Base-by-base conservation (phyloP, 2,113 vertebrate species). In the Tragelaphus buxtoni region DNA sequence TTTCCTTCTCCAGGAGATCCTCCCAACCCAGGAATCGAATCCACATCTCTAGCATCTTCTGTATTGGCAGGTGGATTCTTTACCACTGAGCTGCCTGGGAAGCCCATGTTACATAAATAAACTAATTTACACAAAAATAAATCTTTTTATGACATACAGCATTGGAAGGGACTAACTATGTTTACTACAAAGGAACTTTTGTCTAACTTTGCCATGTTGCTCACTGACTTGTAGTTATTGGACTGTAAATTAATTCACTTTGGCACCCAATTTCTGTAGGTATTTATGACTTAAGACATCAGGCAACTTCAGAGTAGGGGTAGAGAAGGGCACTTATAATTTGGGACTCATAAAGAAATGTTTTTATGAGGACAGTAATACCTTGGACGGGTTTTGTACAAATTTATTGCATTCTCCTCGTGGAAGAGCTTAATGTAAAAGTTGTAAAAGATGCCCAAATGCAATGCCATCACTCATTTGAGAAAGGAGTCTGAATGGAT, bases 321-420 rank as follows among this genome's bases (percentile, higher is more conserved):
- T 10, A 88, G 81, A 90, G 63, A 58, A 61, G 24, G 20, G 11
- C 9, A 55, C 10, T 56, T 77, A 81, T 5, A 74, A 88, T 56
- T 84, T 94, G 22, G 13, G 22, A 47, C 45, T 88, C 35, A 61
- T 93, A 87, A 92, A 61, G 12, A 22, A 90, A 88, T 69, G 14
- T 88, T 95, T 97, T 97, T 95, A 96, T 95, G 94, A 97, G 42
- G 84, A 42, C 14, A 91, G 22, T 96, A 90, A 87, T 96, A 76
- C 12, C n/a, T 86, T 90, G 9, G 11, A 81, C 95, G 35, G 24
- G 35, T 80, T 93, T 97, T 94, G 32, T n/a, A 30, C 24, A 92
- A 77, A 96, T 97, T 97, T 95, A 95, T 85, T 39, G 61, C 92
- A 35, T 80, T 81, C 18, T 93, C 32, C 11, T 97, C n/a, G 4